Conservation (phyloP, 2,888 invertebrate genomes). For the Tenthredo amoena region DNA sequence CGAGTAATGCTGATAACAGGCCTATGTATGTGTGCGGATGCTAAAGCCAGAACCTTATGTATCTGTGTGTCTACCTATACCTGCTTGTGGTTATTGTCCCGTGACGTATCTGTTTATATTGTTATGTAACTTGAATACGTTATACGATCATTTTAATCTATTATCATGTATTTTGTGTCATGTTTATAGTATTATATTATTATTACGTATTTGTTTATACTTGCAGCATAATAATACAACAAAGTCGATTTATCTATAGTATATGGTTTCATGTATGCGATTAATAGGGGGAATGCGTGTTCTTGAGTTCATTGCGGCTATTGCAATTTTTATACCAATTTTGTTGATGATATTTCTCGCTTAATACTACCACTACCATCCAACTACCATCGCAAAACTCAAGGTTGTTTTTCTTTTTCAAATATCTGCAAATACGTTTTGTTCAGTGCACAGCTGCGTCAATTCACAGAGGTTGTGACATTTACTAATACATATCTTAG, state of each 20-base stretch:
- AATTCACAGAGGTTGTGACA: slow-evolving; percentile 27
- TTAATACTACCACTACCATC: neutral
- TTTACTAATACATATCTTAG: neutral
- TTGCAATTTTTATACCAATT: slow-evolving; percentile 1
- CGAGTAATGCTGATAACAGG: slow-evolving; percentile 27
- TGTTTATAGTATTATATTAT: neutral
- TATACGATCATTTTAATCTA: neutral
- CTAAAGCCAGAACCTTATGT: neutral
- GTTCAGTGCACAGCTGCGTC: neutral
- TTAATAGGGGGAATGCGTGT: neutral
- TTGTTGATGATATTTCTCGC: slow-evolving; percentile 18
- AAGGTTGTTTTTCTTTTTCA: slow-evolving; percentile 9
- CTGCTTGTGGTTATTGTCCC: slow-evolving; percentile 38
- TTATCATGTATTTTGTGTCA: slow-evolving; percentile 7
- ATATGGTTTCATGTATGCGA: neutral
- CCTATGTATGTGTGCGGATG: neutral
- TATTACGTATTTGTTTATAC: neutral
- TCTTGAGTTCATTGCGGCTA: neutral
- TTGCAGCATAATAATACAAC: neutral
- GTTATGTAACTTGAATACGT: slow-evolving; percentile 28
- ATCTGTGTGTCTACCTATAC: neutral
- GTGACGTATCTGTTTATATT: slow-evolving; percentile 26
- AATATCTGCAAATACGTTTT: slow-evolving; percentile 28
- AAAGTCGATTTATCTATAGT: neutral
- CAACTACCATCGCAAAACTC: neutral